Evolutionary conservation across 2,797 vertebrate genomes (phyloP).

Genomic region (Tamandua tetradactyla): DNA sequence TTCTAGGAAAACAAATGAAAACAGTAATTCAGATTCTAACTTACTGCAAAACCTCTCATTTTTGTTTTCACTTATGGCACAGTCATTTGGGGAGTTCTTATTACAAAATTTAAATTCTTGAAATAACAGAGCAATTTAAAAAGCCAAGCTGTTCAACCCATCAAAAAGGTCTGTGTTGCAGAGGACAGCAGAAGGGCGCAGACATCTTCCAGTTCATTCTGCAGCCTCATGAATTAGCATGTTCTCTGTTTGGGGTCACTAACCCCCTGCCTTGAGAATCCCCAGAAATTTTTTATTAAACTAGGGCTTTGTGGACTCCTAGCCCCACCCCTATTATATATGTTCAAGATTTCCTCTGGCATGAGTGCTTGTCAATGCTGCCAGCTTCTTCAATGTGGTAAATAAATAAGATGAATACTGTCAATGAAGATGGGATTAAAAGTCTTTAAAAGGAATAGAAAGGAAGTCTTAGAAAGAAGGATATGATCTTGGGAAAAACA

Average conservation of each 20-base stretch:
- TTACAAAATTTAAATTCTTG: constrained; percentile 41
- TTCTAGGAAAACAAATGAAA: constrained; percentile 71
- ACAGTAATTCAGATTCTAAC: constrained; percentile 47
- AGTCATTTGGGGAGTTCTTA: background rate
- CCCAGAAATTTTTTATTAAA: background rate
- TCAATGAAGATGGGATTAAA: background rate
- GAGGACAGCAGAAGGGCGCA: background rate
- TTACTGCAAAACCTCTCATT: constrained; percentile 15
- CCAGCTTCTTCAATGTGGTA: background rate
- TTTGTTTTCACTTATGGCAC: constrained; percentile 32
- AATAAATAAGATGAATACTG: background rate
- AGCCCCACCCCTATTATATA: background rate
- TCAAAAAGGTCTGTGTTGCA: background rate
- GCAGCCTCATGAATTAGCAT: background rate
- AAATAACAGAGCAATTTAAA: constrained; percentile 43
- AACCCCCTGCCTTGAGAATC: background rate
- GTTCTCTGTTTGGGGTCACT: background rate
- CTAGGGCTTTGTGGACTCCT: background rate
- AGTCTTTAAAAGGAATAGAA: background rate
- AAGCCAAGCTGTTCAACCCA: background rate
- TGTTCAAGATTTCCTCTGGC: background rate
- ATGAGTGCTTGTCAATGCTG: background rate
- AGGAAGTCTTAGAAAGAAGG: background rate
- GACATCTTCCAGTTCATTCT: background rate
- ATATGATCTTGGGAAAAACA: background rate